These are phyloP conservation scores for Dugesia japonica DNA, from an alignment of 2,888 invertebrate genomes.

Conservation along the genomic window DNA sequence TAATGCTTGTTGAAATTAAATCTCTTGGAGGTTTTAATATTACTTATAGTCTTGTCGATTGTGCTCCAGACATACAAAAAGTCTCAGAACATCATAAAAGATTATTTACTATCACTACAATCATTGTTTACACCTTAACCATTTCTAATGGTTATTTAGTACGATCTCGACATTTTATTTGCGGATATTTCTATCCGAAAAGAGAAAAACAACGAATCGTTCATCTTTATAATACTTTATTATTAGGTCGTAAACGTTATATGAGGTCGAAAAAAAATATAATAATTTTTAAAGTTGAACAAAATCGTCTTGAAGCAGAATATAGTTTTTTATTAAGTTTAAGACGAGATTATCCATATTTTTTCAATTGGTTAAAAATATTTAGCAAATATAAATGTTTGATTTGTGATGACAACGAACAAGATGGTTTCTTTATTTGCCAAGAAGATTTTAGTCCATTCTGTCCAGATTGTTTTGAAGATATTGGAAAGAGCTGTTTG, in stretches of 20 bases:
- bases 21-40: background rate
- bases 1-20: background rate
- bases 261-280: conserved; percentile 24
- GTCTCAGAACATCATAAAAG: background rate
- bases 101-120: background rate
- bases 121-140: background rate
- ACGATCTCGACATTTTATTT: conserved; percentile 35
- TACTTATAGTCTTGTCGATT: background rate
- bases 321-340: background rate
- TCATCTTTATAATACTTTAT: conserved; percentile 36
- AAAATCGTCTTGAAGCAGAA: background rate
- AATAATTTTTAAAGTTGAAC: conserved; percentile 8
- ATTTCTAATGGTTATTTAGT: background rate
- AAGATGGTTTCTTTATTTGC: background rate
- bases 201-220: conserved; percentile 37
- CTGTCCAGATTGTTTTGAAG: conserved; percentile 9
- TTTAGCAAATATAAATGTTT: background rate
- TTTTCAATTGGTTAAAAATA: background rate
- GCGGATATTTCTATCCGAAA: conserved; percentile 38
- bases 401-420: background rate
- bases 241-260: background rate
- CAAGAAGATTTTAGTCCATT: background rate
- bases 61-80: background rate
- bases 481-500: background rate
- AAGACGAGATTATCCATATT: background rate